Base-by-base conservation (phyloP, 2,113 vertebrate species). In the Barnardius zonarius region DNA sequence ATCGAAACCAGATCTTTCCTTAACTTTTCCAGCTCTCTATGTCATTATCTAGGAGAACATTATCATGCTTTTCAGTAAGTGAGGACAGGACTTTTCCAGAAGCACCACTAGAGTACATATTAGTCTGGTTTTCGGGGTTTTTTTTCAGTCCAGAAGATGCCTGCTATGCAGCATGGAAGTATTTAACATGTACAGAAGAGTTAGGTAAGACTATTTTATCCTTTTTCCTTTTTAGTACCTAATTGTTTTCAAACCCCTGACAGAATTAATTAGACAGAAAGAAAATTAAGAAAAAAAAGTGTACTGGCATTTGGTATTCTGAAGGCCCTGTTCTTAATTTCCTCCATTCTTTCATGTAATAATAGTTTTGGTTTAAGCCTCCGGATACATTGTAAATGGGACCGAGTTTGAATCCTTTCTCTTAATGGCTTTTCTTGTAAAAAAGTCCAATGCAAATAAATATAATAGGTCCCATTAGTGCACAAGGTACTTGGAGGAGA, bases 251-350 rank as follows among this genome's bases (percentile, higher is more conserved):
- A 96, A 97, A 97, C 74, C 95, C 68, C 95, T 97, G 96, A 97
- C 97, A 98, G 70, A 97, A 91, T 85, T 97, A 97, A 97, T 98
- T 97, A 97, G 86, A 85, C 70, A 95, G 90, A 88, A 97, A 92
- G 64, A 96, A 95, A 97, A 97, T 91, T 41, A 17, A 90, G 92
- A 28, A 78, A 96, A 96, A 86, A 96, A 96, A 90, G 92, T 91
- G 74, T 87, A 64, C 90, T 97, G 95, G 92, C 92, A 96, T 88
- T 95, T 96, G 88, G 89, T 88, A 86, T 97, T 97, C 92, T 92
- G 73, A 87, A 97, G 91, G 92, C n/a, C 62, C 97, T 98, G 97
- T 97, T 98, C 97, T 95, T 97, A 98, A 98, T 98, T 98, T 98
- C 96, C 96, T 97, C 73, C 62, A 86, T 96, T 97, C 96, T 97